Base-by-base conservation (phyloP, 2,888 invertebrate species). In the Drosophila kokeensis region DNA sequence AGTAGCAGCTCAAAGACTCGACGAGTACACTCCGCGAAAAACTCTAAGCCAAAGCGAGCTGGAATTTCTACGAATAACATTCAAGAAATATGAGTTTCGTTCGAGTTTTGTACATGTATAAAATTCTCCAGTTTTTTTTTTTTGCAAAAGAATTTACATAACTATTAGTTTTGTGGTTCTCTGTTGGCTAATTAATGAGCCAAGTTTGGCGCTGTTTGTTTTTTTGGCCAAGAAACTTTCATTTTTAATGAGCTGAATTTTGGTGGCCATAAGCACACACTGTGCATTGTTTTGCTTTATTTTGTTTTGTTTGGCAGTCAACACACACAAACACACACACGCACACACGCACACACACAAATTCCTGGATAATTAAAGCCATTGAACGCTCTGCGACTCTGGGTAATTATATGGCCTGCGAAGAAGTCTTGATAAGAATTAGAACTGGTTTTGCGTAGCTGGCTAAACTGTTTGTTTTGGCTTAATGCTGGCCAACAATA, bases 341-440 rank as follows among this genome's bases (percentile, higher is more conserved):
- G 8, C 30, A 49, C 7, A 13, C n/a, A 21, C 21, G 7, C 24
- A 45, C 45, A 30, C 32, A 72, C 30, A 38, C 40, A 59, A 73
- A 86, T 86, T 86, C 88, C 76, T 78, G 71, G 68, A 77, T 86
- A 88, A 86, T 88, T 86, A 88, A 86, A 73, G 80, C 69, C 84
- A 86, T 83, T 84, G 87, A 83, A 87, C 75, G 84, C 58, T 66
- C 64, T 40, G 50, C 38, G 67, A 69, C 79, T 71, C 69, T 82
- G 88, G 80, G 85, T 86, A 88, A 86, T 86, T 86, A 86, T 83
- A 87, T 84, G 73, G 72, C 59, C 74, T 67, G 83, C 69, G 81
- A 87, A 82, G 85, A 76, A 66, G 73, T 66, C 83, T 85, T 85
- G 85, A 86, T 86, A 88, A 86, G 88, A 86, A 86, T 67, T 88